These are phyloP conservation scores for Odocoileus virginianus DNA, from an alignment of 2,113 vertebrate genomes.

Conservation along the genomic window DNA sequence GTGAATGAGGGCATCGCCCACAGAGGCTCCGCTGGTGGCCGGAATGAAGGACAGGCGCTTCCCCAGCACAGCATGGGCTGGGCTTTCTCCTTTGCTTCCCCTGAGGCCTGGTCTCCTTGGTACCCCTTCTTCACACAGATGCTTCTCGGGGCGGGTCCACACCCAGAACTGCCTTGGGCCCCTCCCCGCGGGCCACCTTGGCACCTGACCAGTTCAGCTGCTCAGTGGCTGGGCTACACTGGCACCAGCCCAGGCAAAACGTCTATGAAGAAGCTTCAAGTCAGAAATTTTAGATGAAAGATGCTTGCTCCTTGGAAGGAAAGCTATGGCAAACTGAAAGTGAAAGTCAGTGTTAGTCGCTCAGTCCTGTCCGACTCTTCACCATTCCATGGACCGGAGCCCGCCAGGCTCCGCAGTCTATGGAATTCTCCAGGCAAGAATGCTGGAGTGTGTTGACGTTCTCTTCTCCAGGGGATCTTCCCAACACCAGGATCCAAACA, in stretches of 20 bases:
- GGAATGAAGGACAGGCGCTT: background rate
- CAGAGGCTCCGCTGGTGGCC: accelerated
- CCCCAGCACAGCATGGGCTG: accelerated
- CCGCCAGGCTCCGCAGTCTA: background rate
- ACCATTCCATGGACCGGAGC: background rate
- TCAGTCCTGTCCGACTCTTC: background rate
- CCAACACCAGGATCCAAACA: background rate
- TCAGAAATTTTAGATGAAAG: background rate
- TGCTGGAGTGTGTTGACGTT: background rate
- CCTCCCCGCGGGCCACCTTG: accelerated
- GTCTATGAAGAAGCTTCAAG: background rate
- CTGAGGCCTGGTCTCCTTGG: accelerated
- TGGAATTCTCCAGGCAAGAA: accelerated
- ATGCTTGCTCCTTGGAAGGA: background rate
- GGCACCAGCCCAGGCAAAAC: too few relatives aligned
- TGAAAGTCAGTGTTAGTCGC: accelerated
- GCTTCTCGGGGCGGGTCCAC: accelerated
- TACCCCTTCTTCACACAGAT: accelerated
- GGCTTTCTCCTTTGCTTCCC: too few relatives aligned
- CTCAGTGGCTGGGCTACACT: accelerated
- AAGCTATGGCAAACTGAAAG: background rate
- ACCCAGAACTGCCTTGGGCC: accelerated
- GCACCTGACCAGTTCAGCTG: accelerated
- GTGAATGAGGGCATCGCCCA: background rate
- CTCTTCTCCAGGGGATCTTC: background rate